These are phyloP conservation scores for Agrilus biguttatus DNA, from an alignment of 2,888 invertebrate genomes.

Conservation along the genomic window DNA sequence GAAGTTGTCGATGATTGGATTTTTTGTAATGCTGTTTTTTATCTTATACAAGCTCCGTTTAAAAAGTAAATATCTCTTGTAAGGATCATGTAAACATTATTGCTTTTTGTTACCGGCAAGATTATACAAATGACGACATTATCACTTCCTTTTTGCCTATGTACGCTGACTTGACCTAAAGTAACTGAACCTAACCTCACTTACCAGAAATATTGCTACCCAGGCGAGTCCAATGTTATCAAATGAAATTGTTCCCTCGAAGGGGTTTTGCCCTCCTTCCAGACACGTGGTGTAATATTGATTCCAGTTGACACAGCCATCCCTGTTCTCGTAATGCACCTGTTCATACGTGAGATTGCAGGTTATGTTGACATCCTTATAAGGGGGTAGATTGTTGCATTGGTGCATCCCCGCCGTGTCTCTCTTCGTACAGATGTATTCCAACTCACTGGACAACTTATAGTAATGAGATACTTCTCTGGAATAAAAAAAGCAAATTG, in stretches of 20 bases:
- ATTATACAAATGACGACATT: too few species aligned
- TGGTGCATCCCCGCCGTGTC: constrained; percentile 92
- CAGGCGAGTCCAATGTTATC: constrained; percentile 99
- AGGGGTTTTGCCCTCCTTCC: constrained; percentile 88
- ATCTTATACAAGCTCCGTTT: too few species aligned
- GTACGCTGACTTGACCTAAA: too few species aligned
- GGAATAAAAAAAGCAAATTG: constrained; percentile 18
- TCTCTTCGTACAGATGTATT: constrained; percentile 91
- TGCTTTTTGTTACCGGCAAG: too few species aligned
- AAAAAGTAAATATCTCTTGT: too few species aligned
- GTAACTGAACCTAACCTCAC: constrained; percentile 15
- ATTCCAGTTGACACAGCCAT: constrained; percentile 95
- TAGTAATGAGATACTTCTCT: constrained; percentile 65
- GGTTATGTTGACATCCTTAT: constrained; percentile 51
- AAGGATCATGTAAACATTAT: too few species aligned
- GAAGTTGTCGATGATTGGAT: too few species aligned
- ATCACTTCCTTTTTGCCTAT: too few species aligned
- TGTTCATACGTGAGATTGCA: constrained; percentile 54
- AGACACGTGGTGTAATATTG: constrained; percentile 93
- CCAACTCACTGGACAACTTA: constrained; percentile 77
- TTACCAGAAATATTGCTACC: constrained; percentile 99
- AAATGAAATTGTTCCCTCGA: constrained; percentile 97
- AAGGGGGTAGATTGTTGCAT: constrained; percentile 73
- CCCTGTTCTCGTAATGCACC: constrained; percentile 17
- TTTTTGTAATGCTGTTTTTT: too few species aligned